Conservation (phyloP, 1,140 invertebrate genomes). For the Drosophila nigromelanica region DNA sequence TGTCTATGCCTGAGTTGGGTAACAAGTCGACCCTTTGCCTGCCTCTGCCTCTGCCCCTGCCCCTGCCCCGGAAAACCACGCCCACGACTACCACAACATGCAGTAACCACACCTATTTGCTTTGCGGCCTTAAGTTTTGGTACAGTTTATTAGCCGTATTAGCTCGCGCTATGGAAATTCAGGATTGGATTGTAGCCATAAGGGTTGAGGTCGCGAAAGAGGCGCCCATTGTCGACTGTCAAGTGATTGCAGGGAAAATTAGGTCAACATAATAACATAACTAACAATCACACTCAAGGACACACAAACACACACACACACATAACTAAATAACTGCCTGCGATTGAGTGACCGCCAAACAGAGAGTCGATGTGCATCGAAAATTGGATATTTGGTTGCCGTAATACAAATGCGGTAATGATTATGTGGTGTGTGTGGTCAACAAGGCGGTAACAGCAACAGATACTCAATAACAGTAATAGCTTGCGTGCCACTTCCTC, state of each 20-base stretch:
- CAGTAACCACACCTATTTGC: slow-evolving; percentile 61
- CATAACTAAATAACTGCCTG: slow-evolving; percentile 9
- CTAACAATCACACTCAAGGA: neutral
- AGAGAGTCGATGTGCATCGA: slow-evolving; percentile 55
- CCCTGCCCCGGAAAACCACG: neutral
- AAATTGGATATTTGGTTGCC: slow-evolving; percentile 21
- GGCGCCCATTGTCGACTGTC: slow-evolving; percentile 54
- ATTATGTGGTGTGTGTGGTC: slow-evolving; percentile 18
- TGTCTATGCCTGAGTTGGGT: slow-evolving; percentile 47
- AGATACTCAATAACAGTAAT: slow-evolving; percentile 26
- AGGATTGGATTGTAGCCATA: slow-evolving; percentile 65
- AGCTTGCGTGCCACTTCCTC: neutral
- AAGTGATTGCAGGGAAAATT: slow-evolving; percentile 73
- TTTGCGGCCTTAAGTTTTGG: slow-evolving; percentile 48
- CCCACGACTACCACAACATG: neutral
- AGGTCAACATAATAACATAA: slow-evolving; percentile 64
- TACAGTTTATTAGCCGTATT: slow-evolving; percentile 68
- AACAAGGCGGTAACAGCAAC: slow-evolving; percentile 16
- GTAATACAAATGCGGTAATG: slow-evolving; percentile 49
- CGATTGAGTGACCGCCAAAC: slow-evolving; percentile 63
- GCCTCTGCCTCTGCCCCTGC: neutral
- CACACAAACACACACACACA: slow-evolving; percentile 4
- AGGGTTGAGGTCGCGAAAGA: slow-evolving; percentile 17
- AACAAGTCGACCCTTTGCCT: slow-evolving; percentile 8
- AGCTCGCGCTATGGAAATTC: slow-evolving; percentile 70